Percentiles rank a stretch among this genome's conserved stretches.
phyloP scores from a whole-genome alignment of 2,888 invertebrate species.

The Nasonia oneida region DNA sequence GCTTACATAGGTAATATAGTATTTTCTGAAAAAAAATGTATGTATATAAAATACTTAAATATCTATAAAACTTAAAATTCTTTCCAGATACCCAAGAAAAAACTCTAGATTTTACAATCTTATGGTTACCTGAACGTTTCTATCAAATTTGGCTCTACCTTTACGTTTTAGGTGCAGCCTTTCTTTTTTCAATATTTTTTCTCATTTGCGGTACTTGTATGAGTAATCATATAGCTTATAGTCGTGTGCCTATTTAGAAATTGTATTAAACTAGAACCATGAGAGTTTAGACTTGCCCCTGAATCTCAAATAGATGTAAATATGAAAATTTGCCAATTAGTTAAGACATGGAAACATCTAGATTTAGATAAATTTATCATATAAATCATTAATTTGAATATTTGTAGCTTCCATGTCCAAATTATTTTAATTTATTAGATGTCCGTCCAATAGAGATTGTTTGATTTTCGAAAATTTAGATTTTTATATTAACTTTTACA shows the following conservation, averaged over 20 bases:
- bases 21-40: not conserved
- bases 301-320: conserved; percentile 34
- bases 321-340: conserved; percentile 43
- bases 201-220: conserved; percentile 69
- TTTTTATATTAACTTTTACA: conserved; percentile 30
- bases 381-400: conserved; percentile 12
- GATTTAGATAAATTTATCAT: not conserved
- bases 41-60: not conserved
- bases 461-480: conserved; percentile 23
- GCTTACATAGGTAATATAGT: conserved; percentile 85
- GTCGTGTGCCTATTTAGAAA: conserved; percentile 67
- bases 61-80: conserved; percentile 22
- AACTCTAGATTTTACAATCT: conserved; percentile 85
- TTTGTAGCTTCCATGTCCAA: conserved; percentile 20
- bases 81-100: conserved; percentile 83
- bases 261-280: conserved; percentile 40
- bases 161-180: conserved; percentile 73
- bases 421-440: conserved; percentile 37
- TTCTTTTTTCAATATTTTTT: conserved; percentile 69
- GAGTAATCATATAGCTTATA: conserved; percentile 69
- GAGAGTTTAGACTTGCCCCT: conserved; percentile 59
- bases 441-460: conserved; percentile 67
- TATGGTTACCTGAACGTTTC: conserved; percentile 89
- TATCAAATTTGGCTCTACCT: conserved; percentile 82
- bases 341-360: conserved; percentile 27